A percentile compares a stretch with the other conserved stretches of the same genome.
Evolutionary conservation across 2,797 vertebrate species (phyloP).

Genomic region (Sebastes itinus): DNA sequence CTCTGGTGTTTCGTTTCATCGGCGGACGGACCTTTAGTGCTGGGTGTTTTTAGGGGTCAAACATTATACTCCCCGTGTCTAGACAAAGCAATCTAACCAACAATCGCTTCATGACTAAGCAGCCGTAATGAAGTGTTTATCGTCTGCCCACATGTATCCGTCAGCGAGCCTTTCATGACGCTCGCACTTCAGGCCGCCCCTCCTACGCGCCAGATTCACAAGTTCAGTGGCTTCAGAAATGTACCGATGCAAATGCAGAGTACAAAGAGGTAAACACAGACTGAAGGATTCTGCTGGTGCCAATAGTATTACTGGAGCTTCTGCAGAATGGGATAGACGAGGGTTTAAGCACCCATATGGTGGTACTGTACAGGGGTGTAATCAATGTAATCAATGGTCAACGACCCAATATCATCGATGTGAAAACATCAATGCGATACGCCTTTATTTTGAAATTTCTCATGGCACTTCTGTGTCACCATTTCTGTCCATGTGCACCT

Average conservation of each 20-base stretch:
- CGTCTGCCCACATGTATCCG: not conserved
- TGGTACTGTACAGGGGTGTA: not conserved
- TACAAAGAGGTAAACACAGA: not conserved
- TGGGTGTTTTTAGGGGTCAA: slow-evolving; percentile 6
- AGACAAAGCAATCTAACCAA: not conserved
- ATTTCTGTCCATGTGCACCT: no score
- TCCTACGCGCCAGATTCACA: not conserved
- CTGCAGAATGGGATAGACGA: not conserved
- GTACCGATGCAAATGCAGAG: not conserved
- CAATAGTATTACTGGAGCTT: not conserved
- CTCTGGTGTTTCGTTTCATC: slow-evolving; percentile 34
- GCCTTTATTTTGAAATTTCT: no score
- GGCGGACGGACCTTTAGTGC: not conserved
- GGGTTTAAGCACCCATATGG: not conserved
- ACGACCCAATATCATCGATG: no score
- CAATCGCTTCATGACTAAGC: slow-evolving; percentile 8
- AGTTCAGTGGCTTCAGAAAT: not conserved
- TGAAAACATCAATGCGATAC: no score
- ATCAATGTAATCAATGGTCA: no score
- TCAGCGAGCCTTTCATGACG: not conserved
- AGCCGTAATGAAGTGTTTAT: slow-evolving; percentile 23
- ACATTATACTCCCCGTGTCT: not conserved
- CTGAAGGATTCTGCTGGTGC: not conserved
- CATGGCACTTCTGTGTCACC: no score
- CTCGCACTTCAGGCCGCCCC: not conserved